Percentiles rank a stretch among this genome's conserved stretches.
phyloP scores from a whole-genome alignment of 2,113 vertebrate species.

The Eurystomus gularis region DNA sequence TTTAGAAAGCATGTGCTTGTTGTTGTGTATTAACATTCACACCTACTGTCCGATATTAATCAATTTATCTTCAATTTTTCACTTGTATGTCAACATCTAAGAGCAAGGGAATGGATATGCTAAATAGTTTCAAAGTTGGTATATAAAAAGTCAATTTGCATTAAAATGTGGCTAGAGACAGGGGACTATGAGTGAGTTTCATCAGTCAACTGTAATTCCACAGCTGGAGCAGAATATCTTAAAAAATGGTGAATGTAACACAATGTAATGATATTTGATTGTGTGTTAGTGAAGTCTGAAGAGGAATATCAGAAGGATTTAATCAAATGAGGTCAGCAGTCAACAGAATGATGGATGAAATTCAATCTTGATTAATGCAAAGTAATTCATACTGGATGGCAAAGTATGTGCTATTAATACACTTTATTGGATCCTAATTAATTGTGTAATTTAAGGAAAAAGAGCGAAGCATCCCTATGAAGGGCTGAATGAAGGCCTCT shows the following conservation, averaged over 20 bases:
- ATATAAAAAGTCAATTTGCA: background rate
- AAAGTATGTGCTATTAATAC: conserved; percentile 12
- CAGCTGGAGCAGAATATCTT: background rate
- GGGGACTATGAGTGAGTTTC: background rate
- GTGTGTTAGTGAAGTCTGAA: background rate
- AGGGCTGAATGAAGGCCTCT: conserved; percentile 18
- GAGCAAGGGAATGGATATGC: background rate
- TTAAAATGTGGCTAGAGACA: background rate
- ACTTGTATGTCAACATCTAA: background rate
- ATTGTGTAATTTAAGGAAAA: conserved; percentile 36
- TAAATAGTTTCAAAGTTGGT: background rate
- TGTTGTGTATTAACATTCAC: background rate
- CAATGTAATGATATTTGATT: background rate
- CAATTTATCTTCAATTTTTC: background rate
- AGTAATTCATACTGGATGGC: conserved; percentile 16
- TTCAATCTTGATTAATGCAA: conserved; percentile 29
- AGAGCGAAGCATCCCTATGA: background rate
- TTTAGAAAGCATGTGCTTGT: background rate
- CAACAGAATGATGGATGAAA: conserved; percentile 49
- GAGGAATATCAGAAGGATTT: conserved; percentile 7
- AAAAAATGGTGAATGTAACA: background rate
- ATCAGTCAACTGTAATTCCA: background rate
- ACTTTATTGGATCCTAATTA: conserved; percentile 56
- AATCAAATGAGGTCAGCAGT: conserved; percentile 27
- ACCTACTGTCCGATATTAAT: background rate